Conservation (phyloP, 2,113 vertebrate species). For the Phaethon lepturus region DNA sequence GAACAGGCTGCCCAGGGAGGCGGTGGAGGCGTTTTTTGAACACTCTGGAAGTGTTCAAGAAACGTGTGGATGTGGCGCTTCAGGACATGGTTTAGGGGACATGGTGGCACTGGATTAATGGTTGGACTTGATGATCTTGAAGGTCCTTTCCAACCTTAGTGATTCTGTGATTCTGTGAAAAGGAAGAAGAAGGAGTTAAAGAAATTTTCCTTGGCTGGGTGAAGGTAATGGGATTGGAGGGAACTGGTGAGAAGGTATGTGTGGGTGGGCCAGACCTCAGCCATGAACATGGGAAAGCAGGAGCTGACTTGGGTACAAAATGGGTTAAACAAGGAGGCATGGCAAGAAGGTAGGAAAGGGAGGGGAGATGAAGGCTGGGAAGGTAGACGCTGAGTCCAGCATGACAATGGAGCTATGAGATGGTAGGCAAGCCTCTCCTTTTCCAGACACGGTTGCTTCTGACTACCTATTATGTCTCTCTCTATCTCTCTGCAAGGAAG, state of each 20-base stretch:
- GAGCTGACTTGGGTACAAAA: neutral
- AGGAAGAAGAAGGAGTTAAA: neutral
- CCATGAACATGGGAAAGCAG: neutral
- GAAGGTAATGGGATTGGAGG: neutral
- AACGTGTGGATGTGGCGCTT: too few relatives aligned
- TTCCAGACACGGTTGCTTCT: neutral
- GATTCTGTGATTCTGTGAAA: too few relatives aligned
- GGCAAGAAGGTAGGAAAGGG: neutral
- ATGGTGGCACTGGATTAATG: too few relatives aligned
- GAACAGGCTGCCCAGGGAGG: too few relatives aligned
- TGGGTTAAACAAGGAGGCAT: neutral
- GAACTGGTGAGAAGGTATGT: neutral
- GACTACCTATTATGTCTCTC: constrained; percentile 2
- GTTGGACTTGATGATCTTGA: too few relatives aligned
- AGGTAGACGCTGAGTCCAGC: neutral
- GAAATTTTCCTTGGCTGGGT: neutral
- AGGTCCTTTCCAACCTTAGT: too few relatives aligned
- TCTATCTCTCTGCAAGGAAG: constrained; percentile 13
- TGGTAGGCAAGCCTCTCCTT: neutral
- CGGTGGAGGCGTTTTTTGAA: too few relatives aligned
- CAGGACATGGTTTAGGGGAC: too few relatives aligned
- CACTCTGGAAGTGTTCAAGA: too few relatives aligned
- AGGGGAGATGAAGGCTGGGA: neutral
- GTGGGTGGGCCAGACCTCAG: neutral
- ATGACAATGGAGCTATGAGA: neutral